A percentile compares a stretch with the other conserved stretches of the same genome.
Conservation (phyloP, 1,140 invertebrate genomes). For the Araneus ventricosus region DNA sequence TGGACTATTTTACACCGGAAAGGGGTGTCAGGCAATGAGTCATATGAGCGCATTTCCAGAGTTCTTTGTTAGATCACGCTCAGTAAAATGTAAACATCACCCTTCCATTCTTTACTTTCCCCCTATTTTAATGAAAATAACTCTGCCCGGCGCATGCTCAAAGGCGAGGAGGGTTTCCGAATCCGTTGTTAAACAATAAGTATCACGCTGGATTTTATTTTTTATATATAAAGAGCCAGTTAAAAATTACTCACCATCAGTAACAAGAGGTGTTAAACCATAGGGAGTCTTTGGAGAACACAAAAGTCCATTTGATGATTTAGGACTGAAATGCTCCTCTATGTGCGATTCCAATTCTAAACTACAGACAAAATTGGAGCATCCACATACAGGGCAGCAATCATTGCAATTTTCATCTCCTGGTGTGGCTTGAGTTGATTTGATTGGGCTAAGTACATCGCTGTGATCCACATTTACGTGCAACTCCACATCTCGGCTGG, state of each 20-base stretch:
- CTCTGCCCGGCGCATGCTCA: no score
- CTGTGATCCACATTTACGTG: constrained; percentile 92
- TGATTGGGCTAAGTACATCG: constrained; percentile 85
- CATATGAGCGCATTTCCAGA: no score
- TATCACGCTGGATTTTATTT: no score
- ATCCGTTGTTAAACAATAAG: no score
- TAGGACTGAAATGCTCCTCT: constrained; percentile 85
- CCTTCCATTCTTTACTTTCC: no score
- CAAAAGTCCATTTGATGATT: constrained; percentile 75
- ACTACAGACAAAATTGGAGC: constrained; percentile 81
- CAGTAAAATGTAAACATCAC: no score
- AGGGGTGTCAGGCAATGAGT: no score
- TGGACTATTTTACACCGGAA: no score
- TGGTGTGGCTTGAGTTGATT: constrained; percentile 75
- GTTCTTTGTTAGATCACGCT: no score
- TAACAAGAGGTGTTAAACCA: constrained; percentile 58
- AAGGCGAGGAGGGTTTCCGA: no score
- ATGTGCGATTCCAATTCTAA: constrained; percentile 85
- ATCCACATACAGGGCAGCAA: constrained; percentile 83
- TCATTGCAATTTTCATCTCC: constrained; percentile 78
- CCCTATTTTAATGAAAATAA: no score
- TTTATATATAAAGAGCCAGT: no score
- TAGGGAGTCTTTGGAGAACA: constrained; percentile 68
- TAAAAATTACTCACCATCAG: constrained; percentile 68
- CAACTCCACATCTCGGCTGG: constrained; percentile 88